These are phyloP conservation scores for Limnephilus marmoratus DNA, from an alignment of 2,888 invertebrate genomes.

Conservation along the genomic window DNA sequence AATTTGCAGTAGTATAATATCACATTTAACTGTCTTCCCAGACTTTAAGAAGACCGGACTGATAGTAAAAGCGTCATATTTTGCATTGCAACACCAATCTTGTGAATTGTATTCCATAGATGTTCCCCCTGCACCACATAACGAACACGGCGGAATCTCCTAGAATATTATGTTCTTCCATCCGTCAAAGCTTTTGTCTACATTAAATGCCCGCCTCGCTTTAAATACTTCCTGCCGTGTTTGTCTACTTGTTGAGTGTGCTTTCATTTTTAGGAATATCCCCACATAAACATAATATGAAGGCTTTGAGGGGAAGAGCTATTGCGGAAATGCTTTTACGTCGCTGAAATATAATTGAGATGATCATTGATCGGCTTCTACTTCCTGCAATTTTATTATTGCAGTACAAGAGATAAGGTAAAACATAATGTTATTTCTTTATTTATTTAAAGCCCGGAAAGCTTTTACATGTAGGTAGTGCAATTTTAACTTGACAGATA, in stretches of 20 bases:
- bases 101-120: background rate
- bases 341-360: background rate
- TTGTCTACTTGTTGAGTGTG: slow-evolving; percentile 15
- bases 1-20: no score
- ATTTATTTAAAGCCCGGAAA: no score
- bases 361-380: no score
- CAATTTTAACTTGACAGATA: no score
- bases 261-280: background rate
- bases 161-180: background rate
- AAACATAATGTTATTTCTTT: no score
- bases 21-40: no score
- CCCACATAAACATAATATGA: background rate
- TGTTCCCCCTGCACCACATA: background rate
- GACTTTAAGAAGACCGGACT: no score
- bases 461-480: no score
- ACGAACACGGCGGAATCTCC: background rate
- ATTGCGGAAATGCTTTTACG: background rate
- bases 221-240: slow-evolving; percentile 11
- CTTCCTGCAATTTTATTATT: background rate
- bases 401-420: no score
- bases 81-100: background rate
- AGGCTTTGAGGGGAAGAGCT: background rate
- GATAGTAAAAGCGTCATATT: background rate
- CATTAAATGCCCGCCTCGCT: background rate
- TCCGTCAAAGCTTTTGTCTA: background rate